A percentile compares a stretch with the other conserved stretches of the same genome.
Evolutionary conservation across 2,113 vertebrate genomes (phyloP).

Genomic region (Eurypyga helias): DNA sequence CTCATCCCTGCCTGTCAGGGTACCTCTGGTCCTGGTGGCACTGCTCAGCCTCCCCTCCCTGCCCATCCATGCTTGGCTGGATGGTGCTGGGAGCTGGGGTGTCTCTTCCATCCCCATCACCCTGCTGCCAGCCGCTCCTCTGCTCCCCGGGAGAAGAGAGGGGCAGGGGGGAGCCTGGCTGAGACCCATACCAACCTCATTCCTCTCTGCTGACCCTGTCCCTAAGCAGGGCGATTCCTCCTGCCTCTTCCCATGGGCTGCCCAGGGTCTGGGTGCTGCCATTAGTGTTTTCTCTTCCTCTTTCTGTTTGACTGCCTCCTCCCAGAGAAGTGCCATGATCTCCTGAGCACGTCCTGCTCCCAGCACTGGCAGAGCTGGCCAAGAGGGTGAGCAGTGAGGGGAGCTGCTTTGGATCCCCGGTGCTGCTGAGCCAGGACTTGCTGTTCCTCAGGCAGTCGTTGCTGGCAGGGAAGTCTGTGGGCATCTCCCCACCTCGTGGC

Average conservation of each 20-base stretch:
- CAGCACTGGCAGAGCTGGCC: background rate
- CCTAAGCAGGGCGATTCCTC: accelerated
- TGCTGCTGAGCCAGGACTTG: background rate
- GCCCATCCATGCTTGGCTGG: background rate
- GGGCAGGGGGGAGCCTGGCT: background rate
- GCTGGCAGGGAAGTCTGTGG: background rate
- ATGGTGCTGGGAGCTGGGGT: background rate
- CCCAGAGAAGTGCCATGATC: accelerated
- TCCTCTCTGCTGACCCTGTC: background rate
- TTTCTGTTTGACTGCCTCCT: background rate
- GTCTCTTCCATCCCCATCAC: background rate
- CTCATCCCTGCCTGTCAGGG: background rate
- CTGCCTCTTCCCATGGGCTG: background rate
- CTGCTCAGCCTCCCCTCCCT: background rate
- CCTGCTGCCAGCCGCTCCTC: background rate
- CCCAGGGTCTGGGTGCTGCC: background rate
- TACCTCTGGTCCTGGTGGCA: background rate
- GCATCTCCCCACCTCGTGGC: background rate
- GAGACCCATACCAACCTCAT: background rate
- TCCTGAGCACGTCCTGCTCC: background rate
- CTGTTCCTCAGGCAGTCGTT: constrained; percentile 5
- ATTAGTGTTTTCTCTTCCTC: background rate
- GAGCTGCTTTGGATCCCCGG: background rate
- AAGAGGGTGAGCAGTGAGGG: background rate
- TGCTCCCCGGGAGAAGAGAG: background rate